Percentiles rank a stretch among this genome's conserved stretches.
These are phyloP conservation scores for Lophochroa leadbeateri DNA, from an alignment of 2,113 vertebrate species.

Conservation along the genomic window DNA sequence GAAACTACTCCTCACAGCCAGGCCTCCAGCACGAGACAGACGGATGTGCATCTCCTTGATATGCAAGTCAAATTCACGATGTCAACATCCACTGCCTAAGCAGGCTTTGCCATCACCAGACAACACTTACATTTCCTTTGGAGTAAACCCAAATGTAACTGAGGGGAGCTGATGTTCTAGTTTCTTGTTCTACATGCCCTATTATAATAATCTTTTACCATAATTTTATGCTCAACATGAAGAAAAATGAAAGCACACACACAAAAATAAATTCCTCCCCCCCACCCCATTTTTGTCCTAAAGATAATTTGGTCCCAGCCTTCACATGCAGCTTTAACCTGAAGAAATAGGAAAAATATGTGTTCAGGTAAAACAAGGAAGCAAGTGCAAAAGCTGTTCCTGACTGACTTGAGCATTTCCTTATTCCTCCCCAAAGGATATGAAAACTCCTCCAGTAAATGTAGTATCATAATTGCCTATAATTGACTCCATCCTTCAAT, in stretches of 20 bases:
- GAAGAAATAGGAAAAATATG: constrained; percentile 11
- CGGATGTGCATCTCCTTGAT: background rate
- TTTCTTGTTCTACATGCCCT: background rate
- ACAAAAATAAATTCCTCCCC: background rate
- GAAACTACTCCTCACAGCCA: background rate
- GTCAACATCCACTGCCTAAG: background rate
- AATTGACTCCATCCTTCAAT: constrained; percentile 78
- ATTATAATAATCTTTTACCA: background rate
- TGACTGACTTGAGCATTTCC: constrained; percentile 71
- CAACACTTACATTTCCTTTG: background rate
- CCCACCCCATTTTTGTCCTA: background rate
- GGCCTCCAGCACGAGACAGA: background rate
- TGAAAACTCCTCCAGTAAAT: constrained; percentile 70
- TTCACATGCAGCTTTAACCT: background rate
- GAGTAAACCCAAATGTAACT: background rate
- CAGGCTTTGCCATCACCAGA: background rate
- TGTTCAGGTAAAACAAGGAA: constrained; percentile 10
- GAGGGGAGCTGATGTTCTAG: background rate
- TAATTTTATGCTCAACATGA: background rate
- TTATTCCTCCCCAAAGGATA: constrained; percentile 75
- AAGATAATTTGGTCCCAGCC: constrained; percentile 29
- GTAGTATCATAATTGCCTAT: constrained; percentile 76
- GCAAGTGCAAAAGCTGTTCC: constrained; percentile 57
- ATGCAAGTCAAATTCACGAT: background rate
- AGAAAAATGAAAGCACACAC: background rate